phyloP scores from a whole-genome alignment of 2,888 invertebrate species.

The Metellina segmentata region DNA sequence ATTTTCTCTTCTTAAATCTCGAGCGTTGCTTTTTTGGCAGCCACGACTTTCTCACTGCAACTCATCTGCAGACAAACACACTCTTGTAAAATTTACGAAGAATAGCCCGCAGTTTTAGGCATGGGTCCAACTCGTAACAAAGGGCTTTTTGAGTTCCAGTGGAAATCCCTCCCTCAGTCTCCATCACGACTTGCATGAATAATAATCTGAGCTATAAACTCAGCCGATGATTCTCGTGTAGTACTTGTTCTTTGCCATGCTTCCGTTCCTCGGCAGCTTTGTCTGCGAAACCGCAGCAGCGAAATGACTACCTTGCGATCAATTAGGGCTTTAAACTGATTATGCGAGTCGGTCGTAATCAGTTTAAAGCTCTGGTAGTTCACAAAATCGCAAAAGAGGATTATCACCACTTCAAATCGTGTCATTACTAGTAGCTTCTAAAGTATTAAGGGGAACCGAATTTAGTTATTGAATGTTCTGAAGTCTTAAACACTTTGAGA shows the following conservation, averaged over 20 bases:
- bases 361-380: neutral
- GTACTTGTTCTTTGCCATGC: conserved; percentile 7
- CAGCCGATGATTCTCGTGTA: conserved; percentile 23
- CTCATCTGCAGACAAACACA: conserved; percentile 52
- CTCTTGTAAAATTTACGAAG: conserved; percentile 63
- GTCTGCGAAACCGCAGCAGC: conserved; percentile 9
- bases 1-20: conserved; percentile 55
- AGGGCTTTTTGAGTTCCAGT: conserved; percentile 53
- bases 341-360: neutral
- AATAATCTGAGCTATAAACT: conserved; percentile 49
- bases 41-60: conserved; percentile 50
- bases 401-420: neutral
- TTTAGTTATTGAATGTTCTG: neutral
- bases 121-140: conserved; percentile 69
- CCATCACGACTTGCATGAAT: conserved; percentile 56
- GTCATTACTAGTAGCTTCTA: neutral
- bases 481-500: too few relatives aligned
- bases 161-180: conserved; percentile 20
- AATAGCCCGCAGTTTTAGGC: conserved; percentile 61
- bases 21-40: conserved; percentile 41
- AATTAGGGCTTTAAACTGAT: conserved; percentile 1
- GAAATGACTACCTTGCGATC: conserved; percentile 29
- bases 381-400: neutral
- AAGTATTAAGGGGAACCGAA: neutral
- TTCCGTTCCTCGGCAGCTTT: neutral